These are phyloP conservation scores for Hippopotamyrus pictus DNA, from an alignment of 2,797 vertebrate genomes.

Conservation along the genomic window DNA sequence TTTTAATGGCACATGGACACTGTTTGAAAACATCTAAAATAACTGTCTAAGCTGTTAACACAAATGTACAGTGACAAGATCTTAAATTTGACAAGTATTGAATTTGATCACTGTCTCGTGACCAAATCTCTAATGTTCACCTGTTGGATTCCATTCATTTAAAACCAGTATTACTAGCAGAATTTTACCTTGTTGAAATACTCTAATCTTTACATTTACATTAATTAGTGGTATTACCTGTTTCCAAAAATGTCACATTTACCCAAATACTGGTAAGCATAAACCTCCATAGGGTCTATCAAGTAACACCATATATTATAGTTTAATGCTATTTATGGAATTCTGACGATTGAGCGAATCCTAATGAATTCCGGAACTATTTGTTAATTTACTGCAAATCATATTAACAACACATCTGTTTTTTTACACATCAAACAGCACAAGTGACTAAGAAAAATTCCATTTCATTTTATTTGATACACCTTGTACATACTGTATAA, in stretches of 20 bases:
- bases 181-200: not conserved
- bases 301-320: not conserved
- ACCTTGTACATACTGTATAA: not conserved
- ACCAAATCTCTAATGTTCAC: not conserved
- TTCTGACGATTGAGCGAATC: not conserved
- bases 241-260: not conserved
- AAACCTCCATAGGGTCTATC: not conserved
- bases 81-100: conserved; percentile 9
- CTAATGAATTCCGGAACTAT: not conserved
- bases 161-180: not conserved
- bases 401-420: not conserved
- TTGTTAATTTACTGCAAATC: not conserved
- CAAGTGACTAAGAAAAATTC: not conserved
- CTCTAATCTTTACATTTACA: not conserved
- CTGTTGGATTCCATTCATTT: not conserved
- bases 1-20: conserved; percentile 26
- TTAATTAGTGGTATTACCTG: not conserved
- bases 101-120: not conserved
- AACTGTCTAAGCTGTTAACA: conserved; percentile 9
- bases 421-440: not conserved
- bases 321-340: not conserved
- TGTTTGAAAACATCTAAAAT: conserved; percentile 25
- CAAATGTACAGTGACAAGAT: not conserved
- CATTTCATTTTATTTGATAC: not conserved
- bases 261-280: not conserved